Conservation (phyloP, 2,888 invertebrate genomes). For the Chymomyza procnemis region DNA sequence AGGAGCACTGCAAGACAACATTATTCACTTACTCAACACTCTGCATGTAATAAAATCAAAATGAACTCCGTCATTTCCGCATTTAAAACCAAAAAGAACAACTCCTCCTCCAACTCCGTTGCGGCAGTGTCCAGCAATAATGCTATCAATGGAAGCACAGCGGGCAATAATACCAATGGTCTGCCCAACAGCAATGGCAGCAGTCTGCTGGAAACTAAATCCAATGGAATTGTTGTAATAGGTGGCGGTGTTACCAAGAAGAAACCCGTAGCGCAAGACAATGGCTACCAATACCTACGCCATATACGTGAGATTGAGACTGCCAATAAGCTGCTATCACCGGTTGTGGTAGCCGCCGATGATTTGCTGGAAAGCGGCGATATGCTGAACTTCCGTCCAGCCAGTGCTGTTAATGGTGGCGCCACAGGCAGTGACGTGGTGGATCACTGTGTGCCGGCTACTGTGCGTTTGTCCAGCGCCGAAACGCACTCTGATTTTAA, state of each 20-base stretch:
- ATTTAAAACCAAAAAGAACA: slow-evolving; percentile 77
- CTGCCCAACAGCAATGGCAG: neutral
- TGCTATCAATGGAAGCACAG: slow-evolving; percentile 19
- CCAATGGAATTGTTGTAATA: slow-evolving; percentile 44
- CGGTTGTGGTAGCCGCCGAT: slow-evolving; percentile 65
- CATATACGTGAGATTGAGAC: slow-evolving; percentile 78
- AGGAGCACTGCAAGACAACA: neutral
- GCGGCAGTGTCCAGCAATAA: slow-evolving; percentile 18
- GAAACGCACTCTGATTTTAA: slow-evolving; percentile 61
- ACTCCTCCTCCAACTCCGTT: slow-evolving; percentile 40
- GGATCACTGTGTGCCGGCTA: slow-evolving; percentile 60
- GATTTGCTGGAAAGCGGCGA: slow-evolving; percentile 58
- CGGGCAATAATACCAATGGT: slow-evolving; percentile 27
- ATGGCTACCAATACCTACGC: slow-evolving; percentile 78
- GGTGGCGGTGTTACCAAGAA: slow-evolving; percentile 52
- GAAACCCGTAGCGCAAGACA: slow-evolving; percentile 72
- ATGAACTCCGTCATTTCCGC: slow-evolving; percentile 79
- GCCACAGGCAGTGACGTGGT: slow-evolving; percentile 60
- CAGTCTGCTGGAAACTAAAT: neutral
- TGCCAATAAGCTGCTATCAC: slow-evolving; percentile 76
- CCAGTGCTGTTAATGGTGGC: slow-evolving; percentile 9
- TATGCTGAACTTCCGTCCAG: slow-evolving; percentile 59
- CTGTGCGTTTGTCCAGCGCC: slow-evolving; percentile 46
- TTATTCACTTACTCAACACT: neutral
- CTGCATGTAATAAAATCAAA: slow-evolving; percentile 37